Evolutionary conservation across 2,113 vertebrate genomes (phyloP), one percentile per base, ranked within the genome.

Genomic region (Anoura caudifer): DNA sequence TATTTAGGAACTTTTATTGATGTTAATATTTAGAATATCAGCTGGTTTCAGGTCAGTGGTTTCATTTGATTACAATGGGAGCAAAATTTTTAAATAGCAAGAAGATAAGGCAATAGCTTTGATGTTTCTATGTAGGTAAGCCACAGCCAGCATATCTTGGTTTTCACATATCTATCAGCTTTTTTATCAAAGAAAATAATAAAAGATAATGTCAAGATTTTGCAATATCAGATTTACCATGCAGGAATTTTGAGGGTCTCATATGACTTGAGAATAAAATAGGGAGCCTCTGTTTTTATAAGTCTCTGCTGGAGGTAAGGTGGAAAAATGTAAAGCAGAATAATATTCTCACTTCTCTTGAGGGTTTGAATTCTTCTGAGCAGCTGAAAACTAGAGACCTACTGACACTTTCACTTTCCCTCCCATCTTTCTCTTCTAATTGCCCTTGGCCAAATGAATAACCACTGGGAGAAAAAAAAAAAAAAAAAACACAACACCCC

Each of bases 371-470:
- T 95, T 97, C 92, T 95, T 96, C 33, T 7, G 38, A 95, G 63
- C 61, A 89, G 52, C 56, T 86, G 54, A 93, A 96, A 94, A 70
- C 54, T 77, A 79, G 38, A 85, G 67, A 88, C 56, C 86, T 86
- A 54, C 33, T 63, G 85, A 95, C 63, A 90, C 52, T 88, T 88
- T 59, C 28, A 33, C 33, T 47, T 96, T 86, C 36, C 79, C 72
- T 94, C 77, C 36, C 38, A 52, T 90, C 56, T 63, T 96, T 95
- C 65, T 95, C 84, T 96, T 87, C 77, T 88, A 97, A 96, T 92
- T 96, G 88, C 13, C 93, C 88, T 96, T 96, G 90, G 86, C 47
- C 91, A 96, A 92, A 96, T 45, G 77, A 92, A 96, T 88, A 93
- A 94, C 43, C 38, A 80, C 38, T 73, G 67, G 41, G 72, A 63